phyloP scores from a whole-genome alignment of 1,140 invertebrate species.

The Drosophila serrata region DNA sequence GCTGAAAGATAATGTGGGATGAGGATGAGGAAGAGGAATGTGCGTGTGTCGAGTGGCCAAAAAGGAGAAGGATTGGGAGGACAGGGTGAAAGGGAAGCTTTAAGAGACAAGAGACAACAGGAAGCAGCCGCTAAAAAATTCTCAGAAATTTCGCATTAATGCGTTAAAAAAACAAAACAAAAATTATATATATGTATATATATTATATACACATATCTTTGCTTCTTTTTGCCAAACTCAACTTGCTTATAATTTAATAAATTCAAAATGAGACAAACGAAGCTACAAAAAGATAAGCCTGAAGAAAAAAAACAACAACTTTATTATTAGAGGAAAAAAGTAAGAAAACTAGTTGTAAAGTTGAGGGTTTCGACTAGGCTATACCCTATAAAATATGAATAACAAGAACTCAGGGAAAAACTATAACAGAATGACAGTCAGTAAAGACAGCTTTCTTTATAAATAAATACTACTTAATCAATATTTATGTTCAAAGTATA shows the following conservation, averaged over 20 bases:
- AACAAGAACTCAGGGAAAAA: not conserved
- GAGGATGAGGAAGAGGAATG: conserved; percentile 28
- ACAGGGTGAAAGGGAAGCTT: not conserved
- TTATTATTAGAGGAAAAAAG: conserved; percentile 58
- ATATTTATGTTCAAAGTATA: not conserved
- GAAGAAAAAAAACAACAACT: conserved; percentile 47
- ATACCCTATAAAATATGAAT: not conserved
- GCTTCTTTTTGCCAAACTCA: conserved; percentile 1
- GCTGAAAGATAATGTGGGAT: not conserved
- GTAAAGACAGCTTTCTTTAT: not conserved
- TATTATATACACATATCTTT: conserved; percentile 19
- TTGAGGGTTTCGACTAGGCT: not conserved
- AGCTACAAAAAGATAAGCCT: conserved; percentile 37
- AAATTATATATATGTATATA: not conserved
- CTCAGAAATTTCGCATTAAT: conserved; percentile 68
- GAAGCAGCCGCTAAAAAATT: conserved; percentile 82
- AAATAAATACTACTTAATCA: not conserved
- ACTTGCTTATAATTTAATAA: conserved; percentile 71
- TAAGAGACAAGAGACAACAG: conserved; percentile 48
- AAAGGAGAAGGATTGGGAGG: not conserved
- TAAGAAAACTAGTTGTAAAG: too few relatives aligned
- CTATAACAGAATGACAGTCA: not conserved
- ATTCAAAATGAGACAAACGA: conserved; percentile 70
- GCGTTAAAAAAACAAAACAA: conserved; percentile 35
- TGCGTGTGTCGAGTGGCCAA: conserved; percentile 51